Percentiles rank a stretch among this genome's conserved stretches.
phyloP scores from a whole-genome alignment of 2,888 invertebrate genomes.

The Thereva nobilitata region DNA sequence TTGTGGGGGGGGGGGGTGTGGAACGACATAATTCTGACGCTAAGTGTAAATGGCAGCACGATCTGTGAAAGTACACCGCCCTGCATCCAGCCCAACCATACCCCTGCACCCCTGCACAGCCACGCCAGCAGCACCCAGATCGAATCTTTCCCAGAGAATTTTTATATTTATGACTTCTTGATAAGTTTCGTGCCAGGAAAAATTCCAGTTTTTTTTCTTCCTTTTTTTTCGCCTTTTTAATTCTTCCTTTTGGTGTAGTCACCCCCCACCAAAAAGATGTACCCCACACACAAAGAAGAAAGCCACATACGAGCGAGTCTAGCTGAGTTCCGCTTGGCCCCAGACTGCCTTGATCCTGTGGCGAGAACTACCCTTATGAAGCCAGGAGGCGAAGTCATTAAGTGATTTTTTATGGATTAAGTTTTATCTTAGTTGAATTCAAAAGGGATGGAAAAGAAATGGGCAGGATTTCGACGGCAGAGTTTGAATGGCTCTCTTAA shows the following conservation, averaged over 20 bases:
- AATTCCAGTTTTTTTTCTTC: not conserved
- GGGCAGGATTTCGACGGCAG: too few species aligned
- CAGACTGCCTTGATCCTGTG: constrained; percentile 16
- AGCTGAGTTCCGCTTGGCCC: constrained; percentile 14
- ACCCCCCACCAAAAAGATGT: not conserved
- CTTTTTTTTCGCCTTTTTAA: constrained; percentile 12
- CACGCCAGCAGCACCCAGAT: constrained; percentile 18
- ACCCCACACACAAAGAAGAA: constrained; percentile 3
- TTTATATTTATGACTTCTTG: constrained; percentile 34
- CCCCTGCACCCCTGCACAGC: too few species aligned
- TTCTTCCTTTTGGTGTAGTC: constrained; percentile 15
- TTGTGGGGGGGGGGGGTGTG: not conserved
- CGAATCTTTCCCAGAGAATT: constrained; percentile 31
- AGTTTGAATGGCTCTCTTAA: too few species aligned
- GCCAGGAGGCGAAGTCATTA: constrained; percentile 37
- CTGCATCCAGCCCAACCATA: too few species aligned
- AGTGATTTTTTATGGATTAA: constrained; percentile 43
- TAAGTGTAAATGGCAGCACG: constrained; percentile 33
- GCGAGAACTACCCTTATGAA: not conserved
- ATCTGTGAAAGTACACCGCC: constrained; percentile 5
- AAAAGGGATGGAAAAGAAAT: constrained; percentile 9
- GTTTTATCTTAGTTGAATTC: constrained; percentile 42
- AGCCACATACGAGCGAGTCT: not conserved
- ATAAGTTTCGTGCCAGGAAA: constrained; percentile 31
- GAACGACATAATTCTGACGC: constrained; percentile 19